Conservation (phyloP, 1,140 invertebrate genomes). For the Bursaphelenchus mucronatus region DNA sequence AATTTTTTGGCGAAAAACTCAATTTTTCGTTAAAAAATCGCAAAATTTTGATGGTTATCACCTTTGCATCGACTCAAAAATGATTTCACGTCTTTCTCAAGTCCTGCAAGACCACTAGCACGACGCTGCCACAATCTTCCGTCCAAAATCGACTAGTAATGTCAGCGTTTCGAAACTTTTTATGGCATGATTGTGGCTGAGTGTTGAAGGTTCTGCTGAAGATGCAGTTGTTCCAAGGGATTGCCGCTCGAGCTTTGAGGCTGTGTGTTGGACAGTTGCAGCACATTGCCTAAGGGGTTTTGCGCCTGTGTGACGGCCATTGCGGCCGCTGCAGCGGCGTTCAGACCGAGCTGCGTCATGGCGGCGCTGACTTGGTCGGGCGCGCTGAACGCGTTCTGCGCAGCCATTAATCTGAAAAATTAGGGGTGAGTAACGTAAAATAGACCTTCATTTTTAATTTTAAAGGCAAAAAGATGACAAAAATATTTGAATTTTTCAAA, state of each 20-base stretch:
- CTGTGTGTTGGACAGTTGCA: conserved; percentile 3
- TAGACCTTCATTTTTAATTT: too few species aligned
- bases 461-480: too few species aligned
- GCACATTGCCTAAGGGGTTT: not conserved
- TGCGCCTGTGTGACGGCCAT: conserved; percentile 5
- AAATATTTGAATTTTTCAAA: too few species aligned
- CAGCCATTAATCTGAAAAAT: conserved; percentile 11
- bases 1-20: too few species aligned
- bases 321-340: not conserved
- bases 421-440: too few species aligned
- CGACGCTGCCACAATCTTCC: too few species aligned
- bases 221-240: conserved; percentile 8
- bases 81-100: too few species aligned
- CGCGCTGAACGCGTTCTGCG: conserved; percentile 1
- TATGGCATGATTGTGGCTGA: conserved; percentile 20
- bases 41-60: too few species aligned
- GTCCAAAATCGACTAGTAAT: too few species aligned
- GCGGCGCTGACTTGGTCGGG: not conserved
- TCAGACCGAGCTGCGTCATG: conserved; percentile 1
- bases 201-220: conserved; percentile 4
- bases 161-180: not conserved
- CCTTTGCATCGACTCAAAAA: too few species aligned
- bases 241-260: not conserved
- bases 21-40: too few species aligned
- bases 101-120: too few species aligned